Conservation (phyloP, 2,888 invertebrate genomes). For the Resseliella maxima region DNA sequence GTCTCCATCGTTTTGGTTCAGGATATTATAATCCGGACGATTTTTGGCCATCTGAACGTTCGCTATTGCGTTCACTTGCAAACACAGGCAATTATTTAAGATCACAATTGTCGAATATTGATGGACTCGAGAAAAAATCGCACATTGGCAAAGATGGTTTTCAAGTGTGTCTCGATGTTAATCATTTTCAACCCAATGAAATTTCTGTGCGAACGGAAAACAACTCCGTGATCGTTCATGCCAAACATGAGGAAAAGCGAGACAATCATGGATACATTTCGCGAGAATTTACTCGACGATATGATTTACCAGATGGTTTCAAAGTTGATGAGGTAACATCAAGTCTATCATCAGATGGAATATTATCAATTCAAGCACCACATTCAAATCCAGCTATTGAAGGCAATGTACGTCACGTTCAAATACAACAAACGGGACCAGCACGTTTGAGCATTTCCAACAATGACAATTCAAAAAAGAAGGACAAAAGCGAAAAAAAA, state of each 20-base stretch:
- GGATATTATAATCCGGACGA: slow-evolving; percentile 64
- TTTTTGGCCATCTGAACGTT: background rate
- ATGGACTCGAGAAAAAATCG: background rate
- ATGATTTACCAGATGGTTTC: slow-evolving; percentile 76
- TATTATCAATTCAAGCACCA: slow-evolving; percentile 80
- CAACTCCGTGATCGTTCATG: slow-evolving; percentile 75
- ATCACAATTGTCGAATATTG: background rate
- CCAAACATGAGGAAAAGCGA: slow-evolving; percentile 77
- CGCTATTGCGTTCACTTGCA: background rate
- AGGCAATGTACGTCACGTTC: slow-evolving; percentile 74
- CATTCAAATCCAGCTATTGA: slow-evolving; percentile 66
- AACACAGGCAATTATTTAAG: background rate
- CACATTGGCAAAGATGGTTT: slow-evolving; percentile 76
- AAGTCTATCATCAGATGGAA: slow-evolving; percentile 83
- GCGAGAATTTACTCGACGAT: slow-evolving; percentile 80
- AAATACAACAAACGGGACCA: slow-evolving; percentile 79
- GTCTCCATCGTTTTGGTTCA: slow-evolving; percentile 63
- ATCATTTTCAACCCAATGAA: slow-evolving; percentile 69
- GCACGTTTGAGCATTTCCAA: too few species aligned
- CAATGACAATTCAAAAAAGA: too few species aligned
- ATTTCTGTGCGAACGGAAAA: slow-evolving; percentile 77
- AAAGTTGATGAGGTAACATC: slow-evolving; percentile 80
- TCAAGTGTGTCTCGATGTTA: slow-evolving; percentile 73
- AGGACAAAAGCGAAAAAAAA: too few species aligned
- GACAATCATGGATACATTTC: slow-evolving; percentile 82